Conservation (phyloP, 1,140 invertebrate species). For the Macrotrachela quadricornifera region DNA sequence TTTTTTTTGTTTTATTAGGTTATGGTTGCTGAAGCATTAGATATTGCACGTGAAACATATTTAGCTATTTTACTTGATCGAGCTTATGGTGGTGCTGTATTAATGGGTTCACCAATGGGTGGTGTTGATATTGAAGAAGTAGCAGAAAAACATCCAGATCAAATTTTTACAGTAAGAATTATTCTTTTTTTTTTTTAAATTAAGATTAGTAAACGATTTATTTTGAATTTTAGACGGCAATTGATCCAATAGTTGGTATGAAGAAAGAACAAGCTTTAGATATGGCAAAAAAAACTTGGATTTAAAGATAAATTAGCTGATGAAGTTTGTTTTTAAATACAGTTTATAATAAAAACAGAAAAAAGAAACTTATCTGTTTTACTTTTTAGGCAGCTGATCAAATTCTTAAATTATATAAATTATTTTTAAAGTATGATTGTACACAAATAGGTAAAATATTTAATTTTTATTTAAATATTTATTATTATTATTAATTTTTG, state of each 20-base stretch:
- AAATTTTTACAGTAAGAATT: slow-evolving; percentile 50
- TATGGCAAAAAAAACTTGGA: slow-evolving; percentile 9
- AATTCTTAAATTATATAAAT: slow-evolving; percentile 65
- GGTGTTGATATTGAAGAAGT: slow-evolving; percentile 94
- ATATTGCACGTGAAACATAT: slow-evolving; percentile 87
- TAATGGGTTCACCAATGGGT: slow-evolving; percentile 73
- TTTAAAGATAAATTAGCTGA: too few species aligned
- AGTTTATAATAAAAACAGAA: too few species aligned
- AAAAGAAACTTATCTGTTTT: too few species aligned
- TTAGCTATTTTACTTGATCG: slow-evolving; percentile 87
- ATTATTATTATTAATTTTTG: too few species aligned
- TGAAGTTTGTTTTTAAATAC: too few species aligned
- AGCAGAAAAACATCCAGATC: slow-evolving; percentile 69
- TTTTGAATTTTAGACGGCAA: background rate
- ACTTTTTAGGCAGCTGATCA: slow-evolving; percentile 65
- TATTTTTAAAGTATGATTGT: slow-evolving; percentile 83
- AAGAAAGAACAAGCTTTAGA: background rate
- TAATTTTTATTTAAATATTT: too few species aligned
- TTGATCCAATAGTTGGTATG: slow-evolving; percentile 1
- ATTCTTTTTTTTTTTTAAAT: slow-evolving; percentile 2
- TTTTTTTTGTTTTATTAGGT: too few species aligned
- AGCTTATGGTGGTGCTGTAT: slow-evolving; percentile 34
- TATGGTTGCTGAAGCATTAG: slow-evolving; percentile 94
- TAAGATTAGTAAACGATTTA: too few species aligned
- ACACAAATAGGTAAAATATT: too few species aligned